Conservation (phyloP, 2,113 vertebrate species). For the Ranitomeya imitator region DNA sequence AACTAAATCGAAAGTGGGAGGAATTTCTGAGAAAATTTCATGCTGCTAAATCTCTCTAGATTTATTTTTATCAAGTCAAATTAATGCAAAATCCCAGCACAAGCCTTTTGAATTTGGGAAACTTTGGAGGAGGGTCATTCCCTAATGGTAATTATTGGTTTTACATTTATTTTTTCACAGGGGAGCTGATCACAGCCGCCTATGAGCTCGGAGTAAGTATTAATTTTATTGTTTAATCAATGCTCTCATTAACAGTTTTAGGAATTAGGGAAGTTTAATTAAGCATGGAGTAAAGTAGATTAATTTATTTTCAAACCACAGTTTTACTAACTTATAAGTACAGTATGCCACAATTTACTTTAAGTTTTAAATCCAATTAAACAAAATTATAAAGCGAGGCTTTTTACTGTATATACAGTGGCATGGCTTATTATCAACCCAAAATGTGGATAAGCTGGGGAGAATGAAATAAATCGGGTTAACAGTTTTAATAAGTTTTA, state of each 20-base stretch:
- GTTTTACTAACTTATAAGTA: slow-evolving; percentile 99
- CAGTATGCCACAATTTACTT: slow-evolving; percentile 99
- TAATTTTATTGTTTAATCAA: slow-evolving; percentile 99
- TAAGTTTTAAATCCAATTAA: slow-evolving; percentile 99
- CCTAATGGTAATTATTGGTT: slow-evolving; percentile 99
- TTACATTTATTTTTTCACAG: slow-evolving; percentile 99
- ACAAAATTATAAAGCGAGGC: slow-evolving; percentile 98
- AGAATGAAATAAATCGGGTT: slow-evolving; percentile 99
- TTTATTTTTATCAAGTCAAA: slow-evolving; percentile 99
- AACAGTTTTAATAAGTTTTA: slow-evolving; percentile 99
- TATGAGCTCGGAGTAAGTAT: slow-evolving; percentile 99
- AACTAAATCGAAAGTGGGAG: slow-evolving; percentile 67
- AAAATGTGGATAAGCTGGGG: slow-evolving; percentile 98
- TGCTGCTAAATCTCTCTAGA: slow-evolving; percentile 93
- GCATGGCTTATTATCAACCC: slow-evolving; percentile 97
- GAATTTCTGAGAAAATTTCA: slow-evolving; percentile 92
- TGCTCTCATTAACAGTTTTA: slow-evolving; percentile 99
- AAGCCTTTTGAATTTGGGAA: slow-evolving; percentile 99
- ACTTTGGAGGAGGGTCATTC: slow-evolving; percentile 98
- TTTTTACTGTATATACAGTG: slow-evolving; percentile 99
- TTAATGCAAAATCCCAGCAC: slow-evolving; percentile 99
- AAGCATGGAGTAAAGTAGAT: slow-evolving; percentile 99
- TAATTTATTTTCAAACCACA: slow-evolving; percentile 99
- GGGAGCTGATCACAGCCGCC: slow-evolving; percentile 99
- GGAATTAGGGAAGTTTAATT: slow-evolving; percentile 99